These are phyloP conservation scores for Carposina sasakii DNA, from an alignment of 1,140 invertebrate species.

Conservation along the genomic window DNA sequence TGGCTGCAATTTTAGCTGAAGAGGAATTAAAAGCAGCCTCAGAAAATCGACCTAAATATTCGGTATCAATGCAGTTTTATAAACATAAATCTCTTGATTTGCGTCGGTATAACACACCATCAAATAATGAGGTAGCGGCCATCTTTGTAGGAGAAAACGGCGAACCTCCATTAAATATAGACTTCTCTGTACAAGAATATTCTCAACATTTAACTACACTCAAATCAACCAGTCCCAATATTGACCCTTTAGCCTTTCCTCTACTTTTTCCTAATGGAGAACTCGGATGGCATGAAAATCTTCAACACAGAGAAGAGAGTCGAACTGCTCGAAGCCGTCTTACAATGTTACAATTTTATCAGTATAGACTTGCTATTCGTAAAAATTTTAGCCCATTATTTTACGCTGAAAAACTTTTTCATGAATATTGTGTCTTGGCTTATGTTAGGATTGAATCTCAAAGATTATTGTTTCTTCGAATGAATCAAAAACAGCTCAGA, in stretches of 20 bases:
- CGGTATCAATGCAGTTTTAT: conserved; percentile 24
- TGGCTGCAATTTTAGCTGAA: conserved; percentile 28
- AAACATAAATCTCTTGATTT: conserved; percentile 27
- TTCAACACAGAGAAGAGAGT: too few relatives aligned
- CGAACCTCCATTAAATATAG: conserved; percentile 20
- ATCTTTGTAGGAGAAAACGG: conserved; percentile 20
- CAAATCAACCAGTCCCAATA: too few relatives aligned
- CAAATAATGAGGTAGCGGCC: conserved; percentile 22
- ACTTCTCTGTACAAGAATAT: conserved; percentile 20
- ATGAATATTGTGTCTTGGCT: conserved; percentile 17
- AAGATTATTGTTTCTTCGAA: conserved; percentile 11
- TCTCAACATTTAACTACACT: conserved; percentile 16
- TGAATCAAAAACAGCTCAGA: conserved; percentile 18
- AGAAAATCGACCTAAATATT: conserved; percentile 26
- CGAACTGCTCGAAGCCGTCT: conserved; percentile 14
- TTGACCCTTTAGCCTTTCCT: too few relatives aligned
- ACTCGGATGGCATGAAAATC: too few relatives aligned
- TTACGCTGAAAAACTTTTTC: conserved; percentile 16
- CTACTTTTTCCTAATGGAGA: too few relatives aligned
- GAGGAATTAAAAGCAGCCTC: conserved; percentile 22
- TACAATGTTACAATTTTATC: conserved; percentile 20
- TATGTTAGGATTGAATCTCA: conserved; percentile 18
- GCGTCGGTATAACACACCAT: conserved; percentile 28
- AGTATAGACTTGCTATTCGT: conserved; percentile 17
- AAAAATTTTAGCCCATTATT: too few relatives aligned